These are phyloP conservation scores for Prostheceraeus crozeri DNA, from an alignment of 2,888 invertebrate species.

Conservation along the genomic window DNA sequence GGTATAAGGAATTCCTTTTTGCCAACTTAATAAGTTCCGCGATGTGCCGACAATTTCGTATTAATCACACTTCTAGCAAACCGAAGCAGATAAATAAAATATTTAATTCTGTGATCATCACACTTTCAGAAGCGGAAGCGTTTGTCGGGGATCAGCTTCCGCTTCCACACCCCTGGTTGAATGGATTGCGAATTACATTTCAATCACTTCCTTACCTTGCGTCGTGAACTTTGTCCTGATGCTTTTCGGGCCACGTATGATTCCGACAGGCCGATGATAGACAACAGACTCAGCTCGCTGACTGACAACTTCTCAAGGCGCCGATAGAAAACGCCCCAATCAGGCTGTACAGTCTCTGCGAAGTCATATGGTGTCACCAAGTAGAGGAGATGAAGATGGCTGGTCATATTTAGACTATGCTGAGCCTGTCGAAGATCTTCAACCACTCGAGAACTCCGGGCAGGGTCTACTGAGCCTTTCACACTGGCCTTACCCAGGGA, in stretches of 20 bases:
- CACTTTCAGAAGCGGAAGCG: too few species aligned
- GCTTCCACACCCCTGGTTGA: too few species aligned
- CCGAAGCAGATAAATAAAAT: too few species aligned
- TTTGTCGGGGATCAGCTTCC: too few species aligned
- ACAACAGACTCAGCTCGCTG: constrained; percentile 67
- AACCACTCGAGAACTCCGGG: constrained; percentile 66
- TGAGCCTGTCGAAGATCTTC: constrained; percentile 69
- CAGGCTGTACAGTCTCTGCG: constrained; percentile 50
- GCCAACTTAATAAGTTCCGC: too few species aligned
- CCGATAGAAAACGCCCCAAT: constrained; percentile 51
- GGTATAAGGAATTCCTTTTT: too few species aligned
- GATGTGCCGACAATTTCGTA: too few species aligned
- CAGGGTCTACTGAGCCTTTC: constrained; percentile 75
- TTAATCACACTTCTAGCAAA: too few species aligned
- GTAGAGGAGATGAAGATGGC: constrained; percentile 76
- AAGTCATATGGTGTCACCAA: constrained; percentile 73
- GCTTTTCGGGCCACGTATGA: constrained; percentile 65
- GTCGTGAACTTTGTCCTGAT: constrained; percentile 63
- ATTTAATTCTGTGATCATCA: too few species aligned
- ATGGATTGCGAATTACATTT: too few species aligned
- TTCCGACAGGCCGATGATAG: constrained; percentile 71
- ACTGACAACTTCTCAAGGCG: constrained; percentile 64
- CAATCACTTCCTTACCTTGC: too few species aligned
- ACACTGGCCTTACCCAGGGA: constrained; percentile 71
- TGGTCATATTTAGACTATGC: constrained; percentile 68